phyloP scores from a whole-genome alignment of 2,113 vertebrate species.

The Tetrao urogallus region DNA sequence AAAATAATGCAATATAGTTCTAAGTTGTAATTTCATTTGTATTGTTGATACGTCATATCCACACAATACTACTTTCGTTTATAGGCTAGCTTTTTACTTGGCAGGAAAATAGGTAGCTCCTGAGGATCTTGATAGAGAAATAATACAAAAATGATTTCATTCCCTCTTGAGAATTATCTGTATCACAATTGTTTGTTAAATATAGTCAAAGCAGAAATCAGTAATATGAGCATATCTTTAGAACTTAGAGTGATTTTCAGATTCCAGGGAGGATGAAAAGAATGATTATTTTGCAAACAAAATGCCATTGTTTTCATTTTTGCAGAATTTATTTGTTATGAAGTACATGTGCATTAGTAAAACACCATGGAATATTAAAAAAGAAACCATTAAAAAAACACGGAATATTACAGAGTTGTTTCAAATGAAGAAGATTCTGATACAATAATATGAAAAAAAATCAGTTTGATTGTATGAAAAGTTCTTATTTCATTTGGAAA shows the following conservation, averaged over 20 bases:
- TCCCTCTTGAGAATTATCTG: neutral
- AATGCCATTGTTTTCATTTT: neutral
- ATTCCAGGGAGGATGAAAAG: neutral
- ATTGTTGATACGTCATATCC: neutral
- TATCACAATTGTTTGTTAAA: neutral
- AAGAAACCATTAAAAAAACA: neutral
- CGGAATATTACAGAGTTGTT: neutral
- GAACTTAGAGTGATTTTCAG: neutral
- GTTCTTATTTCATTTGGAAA: neutral
- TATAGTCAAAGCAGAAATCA: neutral
- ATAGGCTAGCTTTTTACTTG: neutral
- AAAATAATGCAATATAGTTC: neutral
- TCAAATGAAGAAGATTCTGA: neutral
- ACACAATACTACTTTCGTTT: neutral
- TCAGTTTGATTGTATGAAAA: slow-evolving; percentile 1
- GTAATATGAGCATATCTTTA: neutral
- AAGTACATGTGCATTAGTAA: neutral
- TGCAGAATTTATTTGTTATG: neutral
- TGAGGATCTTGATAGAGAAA: neutral
- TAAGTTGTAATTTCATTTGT: neutral
- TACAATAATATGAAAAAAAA: neutral
- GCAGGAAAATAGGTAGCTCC: neutral
- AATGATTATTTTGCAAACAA: neutral
- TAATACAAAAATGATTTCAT: neutral
- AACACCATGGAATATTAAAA: neutral